Conservation (phyloP, 2,888 invertebrate species). For the Pycnomerus fuliginosus region DNA sequence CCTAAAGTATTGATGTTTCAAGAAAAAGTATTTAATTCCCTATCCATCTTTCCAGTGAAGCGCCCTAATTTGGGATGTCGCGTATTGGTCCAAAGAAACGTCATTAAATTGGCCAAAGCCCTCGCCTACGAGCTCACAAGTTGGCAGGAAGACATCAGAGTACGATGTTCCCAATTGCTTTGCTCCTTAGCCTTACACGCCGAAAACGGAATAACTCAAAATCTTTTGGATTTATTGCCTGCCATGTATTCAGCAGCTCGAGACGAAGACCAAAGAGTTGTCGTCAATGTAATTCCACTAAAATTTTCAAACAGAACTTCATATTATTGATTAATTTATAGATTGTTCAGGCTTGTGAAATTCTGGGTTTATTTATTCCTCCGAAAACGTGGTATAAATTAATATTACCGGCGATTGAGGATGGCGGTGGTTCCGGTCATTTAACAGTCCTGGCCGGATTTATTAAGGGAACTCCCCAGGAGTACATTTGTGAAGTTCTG, state of each 20-base stretch:
- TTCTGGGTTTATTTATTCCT: slow-evolving; percentile 75
- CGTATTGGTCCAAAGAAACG: slow-evolving; percentile 70
- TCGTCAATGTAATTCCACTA: slow-evolving; percentile 55
- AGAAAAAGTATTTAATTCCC: no score
- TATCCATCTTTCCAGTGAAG: slow-evolving; percentile 55
- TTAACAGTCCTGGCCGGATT: slow-evolving; percentile 63
- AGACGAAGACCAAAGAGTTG: slow-evolving; percentile 66
- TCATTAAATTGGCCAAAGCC: slow-evolving; percentile 72
- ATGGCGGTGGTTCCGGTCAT: slow-evolving; percentile 55
- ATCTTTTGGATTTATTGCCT: slow-evolving; percentile 59
- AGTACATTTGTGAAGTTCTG: slow-evolving; percentile 55
- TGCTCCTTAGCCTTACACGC: slow-evolving; percentile 71
- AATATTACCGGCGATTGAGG: slow-evolving; percentile 64
- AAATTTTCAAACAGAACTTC: neutral
- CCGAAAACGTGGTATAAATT: slow-evolving; percentile 69
- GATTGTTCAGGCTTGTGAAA: slow-evolving; percentile 63
- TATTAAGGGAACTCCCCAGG: slow-evolving; percentile 59
- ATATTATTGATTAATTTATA: slow-evolving; percentile 21
- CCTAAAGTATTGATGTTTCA: no score
- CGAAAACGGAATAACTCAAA: slow-evolving; percentile 72
- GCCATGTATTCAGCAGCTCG: slow-evolving; percentile 57
- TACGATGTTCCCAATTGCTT: slow-evolving; percentile 73
- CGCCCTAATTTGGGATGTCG: slow-evolving; percentile 90
- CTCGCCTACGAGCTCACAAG: slow-evolving; percentile 69
- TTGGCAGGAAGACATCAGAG: slow-evolving; percentile 70